Base-by-base conservation (phyloP, 2,113 vertebrate species). In the Tetrax tetrax region DNA sequence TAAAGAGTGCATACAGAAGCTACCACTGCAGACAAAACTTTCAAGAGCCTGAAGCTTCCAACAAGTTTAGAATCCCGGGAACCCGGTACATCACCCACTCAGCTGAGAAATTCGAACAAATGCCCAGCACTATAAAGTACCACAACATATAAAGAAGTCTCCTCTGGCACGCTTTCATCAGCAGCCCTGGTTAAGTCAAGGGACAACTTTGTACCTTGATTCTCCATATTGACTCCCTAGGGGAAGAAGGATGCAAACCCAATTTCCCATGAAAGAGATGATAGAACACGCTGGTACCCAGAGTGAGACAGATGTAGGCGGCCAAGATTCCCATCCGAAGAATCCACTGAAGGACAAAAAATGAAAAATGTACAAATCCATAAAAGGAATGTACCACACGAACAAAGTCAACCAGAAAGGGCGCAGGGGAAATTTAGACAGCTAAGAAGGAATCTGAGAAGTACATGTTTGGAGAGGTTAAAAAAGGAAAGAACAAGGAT, bases 401-500 rank as follows among this genome's bases (percentile, higher is more conserved):
- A 95, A 75, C 61, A 65, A 89, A 92, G 80, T 89, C 90, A 84
- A 92, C 65, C 48, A 90, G 86, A 94, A 95, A 92, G 96, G 87
- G 86, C 95, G 95, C 28, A 87, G 83, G 80, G 95, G 86, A 93
- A 94, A 92, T 68, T 83, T 17, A 93, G 72, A 90, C 54, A 59
- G 83, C 88, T 64, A 75, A 84, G 60, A 93, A 90, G 64, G 90
- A 96, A 95, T 96, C 69, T 93, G 83, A 91, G 89, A 90, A 94
- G 90, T 50, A 89, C 92, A 87, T 90, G 83, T 85, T 94, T 96
- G 90, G 88, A 92, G 82, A 91, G 65, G 80, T 91, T 96, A 96
- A 93, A 96, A 94, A 96, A 92, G 83, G 86, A 94, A 96, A 93
- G 68, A 83, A 93, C 78, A 90, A 64, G 64, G 48, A 89, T 89